phyloP scores from a whole-genome alignment of 1,140 invertebrate genomes.

The Anastatus disparis region DNA sequence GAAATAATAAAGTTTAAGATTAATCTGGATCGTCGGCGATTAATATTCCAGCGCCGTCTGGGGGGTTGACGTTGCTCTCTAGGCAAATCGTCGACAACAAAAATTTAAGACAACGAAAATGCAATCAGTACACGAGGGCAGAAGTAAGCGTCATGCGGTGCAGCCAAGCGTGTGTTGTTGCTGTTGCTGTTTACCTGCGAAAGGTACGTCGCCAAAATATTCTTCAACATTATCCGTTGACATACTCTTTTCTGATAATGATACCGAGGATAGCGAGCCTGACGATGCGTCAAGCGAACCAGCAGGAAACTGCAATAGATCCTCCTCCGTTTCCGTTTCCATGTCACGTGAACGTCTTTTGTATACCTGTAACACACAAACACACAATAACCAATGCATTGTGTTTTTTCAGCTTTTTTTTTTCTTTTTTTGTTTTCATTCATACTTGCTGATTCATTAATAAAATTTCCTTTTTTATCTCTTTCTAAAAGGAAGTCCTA shows the following conservation, averaged over 20 bases:
- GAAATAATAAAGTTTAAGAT: background rate
- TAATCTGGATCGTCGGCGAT: too few species aligned
- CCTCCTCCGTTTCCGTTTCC: conserved; percentile 79
- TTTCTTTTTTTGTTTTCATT: too few species aligned
- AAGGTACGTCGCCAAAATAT: conserved; percentile 85
- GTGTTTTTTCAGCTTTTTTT: background rate
- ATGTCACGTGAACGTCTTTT: conserved; percentile 82
- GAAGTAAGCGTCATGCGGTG: conserved; percentile 68
- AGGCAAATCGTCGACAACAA: conserved; percentile 57
- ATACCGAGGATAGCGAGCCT: conserved; percentile 74
- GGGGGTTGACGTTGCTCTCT: conserved; percentile 22
- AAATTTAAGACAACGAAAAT: conserved; percentile 64
- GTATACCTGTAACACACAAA: conserved; percentile 72
- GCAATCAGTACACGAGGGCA: conserved; percentile 65
- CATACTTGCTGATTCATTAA: too few species aligned
- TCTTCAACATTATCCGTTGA: conserved; percentile 88
- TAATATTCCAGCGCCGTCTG: background rate
- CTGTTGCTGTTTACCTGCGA: conserved; percentile 78
- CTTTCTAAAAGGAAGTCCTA: too few species aligned
- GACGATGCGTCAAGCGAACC: conserved; percentile 69
- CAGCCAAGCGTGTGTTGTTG: conserved; percentile 67
- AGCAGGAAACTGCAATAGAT: conserved; percentile 70
- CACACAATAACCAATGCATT: conserved; percentile 31
- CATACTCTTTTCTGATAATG: conserved; percentile 79
- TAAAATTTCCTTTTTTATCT: too few species aligned